These are phyloP conservation scores for Cataglyphis hispanica DNA, from an alignment of 1,140 invertebrate species.

Conservation along the genomic window DNA sequence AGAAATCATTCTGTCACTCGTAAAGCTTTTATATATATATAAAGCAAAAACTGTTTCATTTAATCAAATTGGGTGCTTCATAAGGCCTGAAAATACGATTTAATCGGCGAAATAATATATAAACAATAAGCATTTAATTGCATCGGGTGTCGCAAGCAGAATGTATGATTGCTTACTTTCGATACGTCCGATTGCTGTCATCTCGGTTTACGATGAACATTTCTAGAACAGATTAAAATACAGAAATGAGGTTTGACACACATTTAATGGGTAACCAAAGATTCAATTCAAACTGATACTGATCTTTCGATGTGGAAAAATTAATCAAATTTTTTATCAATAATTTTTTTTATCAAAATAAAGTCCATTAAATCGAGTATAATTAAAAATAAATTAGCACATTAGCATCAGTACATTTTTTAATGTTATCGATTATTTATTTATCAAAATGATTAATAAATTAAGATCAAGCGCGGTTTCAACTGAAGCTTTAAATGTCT, in stretches of 20 bases:
- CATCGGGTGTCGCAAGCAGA: not conserved
- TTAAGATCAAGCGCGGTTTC: not conserved
- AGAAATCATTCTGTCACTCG: not conserved
- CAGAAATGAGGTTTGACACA: conserved; percentile 51
- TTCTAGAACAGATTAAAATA: conserved; percentile 54
- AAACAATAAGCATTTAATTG: not conserved
- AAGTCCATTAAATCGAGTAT: not conserved
- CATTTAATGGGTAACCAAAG: conserved; percentile 25
- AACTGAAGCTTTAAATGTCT: conserved; percentile 29
- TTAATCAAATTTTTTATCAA: conserved; percentile 15
- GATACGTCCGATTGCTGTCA: conserved; percentile 60
- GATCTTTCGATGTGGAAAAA: not conserved
- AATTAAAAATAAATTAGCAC: not conserved
- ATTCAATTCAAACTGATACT: conserved; percentile 16
- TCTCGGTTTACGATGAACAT: conserved; percentile 21
- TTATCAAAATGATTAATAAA: not conserved
- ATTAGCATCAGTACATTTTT: too few species aligned
- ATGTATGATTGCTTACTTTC: conserved; percentile 70
- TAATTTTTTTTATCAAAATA: not conserved
- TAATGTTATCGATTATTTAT: too few species aligned
- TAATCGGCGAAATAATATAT: not conserved
- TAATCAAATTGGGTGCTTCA: not conserved
- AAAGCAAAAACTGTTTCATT: not conserved
- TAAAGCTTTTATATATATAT: not conserved
- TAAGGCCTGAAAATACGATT: conserved; percentile 4